A percentile compares a stretch with the other conserved stretches of the same genome.
phyloP scores from a whole-genome alignment of 2,888 invertebrate species.

The Drosophila helvetica region DNA sequence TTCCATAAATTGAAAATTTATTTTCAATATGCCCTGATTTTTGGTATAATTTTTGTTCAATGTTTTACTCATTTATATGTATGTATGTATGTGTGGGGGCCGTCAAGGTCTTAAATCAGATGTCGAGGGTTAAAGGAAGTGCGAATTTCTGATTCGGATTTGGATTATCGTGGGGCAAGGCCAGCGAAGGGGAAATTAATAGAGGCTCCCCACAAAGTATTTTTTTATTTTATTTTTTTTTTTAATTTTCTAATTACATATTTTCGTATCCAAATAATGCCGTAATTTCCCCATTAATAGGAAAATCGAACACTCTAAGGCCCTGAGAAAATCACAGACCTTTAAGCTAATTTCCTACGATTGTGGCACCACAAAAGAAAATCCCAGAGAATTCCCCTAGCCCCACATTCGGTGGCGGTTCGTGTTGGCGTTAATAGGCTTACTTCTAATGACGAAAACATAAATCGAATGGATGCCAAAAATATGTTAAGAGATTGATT shows the following conservation, averaged over 20 bases:
- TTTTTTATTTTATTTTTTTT: not conserved
- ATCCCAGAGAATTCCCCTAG: not conserved
- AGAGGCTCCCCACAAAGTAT: not conserved
- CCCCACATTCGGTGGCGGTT: not conserved
- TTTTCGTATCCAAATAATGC: not conserved
- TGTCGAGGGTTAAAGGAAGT: conserved; percentile 1
- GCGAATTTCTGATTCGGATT: not conserved
- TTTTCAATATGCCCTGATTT: conserved; percentile 32
- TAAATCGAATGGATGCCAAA: conserved; percentile 58
- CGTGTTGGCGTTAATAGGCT: conserved; percentile 65
- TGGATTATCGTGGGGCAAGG: not conserved
- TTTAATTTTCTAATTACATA: no score
- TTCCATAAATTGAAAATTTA: conserved; percentile 21
- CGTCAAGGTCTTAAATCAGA: conserved; percentile 12
- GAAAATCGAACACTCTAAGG: no score
- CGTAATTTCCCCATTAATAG: not conserved
- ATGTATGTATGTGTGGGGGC: not conserved
- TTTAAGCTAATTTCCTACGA: not conserved
- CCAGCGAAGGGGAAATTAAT: not conserved
- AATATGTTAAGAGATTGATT: conserved; percentile 58
- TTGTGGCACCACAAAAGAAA: not conserved
- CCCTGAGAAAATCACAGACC: not conserved
- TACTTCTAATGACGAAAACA: conserved; percentile 21
- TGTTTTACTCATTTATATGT: not conserved
- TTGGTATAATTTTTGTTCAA: not conserved